Percentiles rank a stretch among this genome's conserved stretches.
These are phyloP conservation scores for Tangachromis dhanisi DNA, from an alignment of 2,113 vertebrate species.

Conservation along the genomic window DNA sequence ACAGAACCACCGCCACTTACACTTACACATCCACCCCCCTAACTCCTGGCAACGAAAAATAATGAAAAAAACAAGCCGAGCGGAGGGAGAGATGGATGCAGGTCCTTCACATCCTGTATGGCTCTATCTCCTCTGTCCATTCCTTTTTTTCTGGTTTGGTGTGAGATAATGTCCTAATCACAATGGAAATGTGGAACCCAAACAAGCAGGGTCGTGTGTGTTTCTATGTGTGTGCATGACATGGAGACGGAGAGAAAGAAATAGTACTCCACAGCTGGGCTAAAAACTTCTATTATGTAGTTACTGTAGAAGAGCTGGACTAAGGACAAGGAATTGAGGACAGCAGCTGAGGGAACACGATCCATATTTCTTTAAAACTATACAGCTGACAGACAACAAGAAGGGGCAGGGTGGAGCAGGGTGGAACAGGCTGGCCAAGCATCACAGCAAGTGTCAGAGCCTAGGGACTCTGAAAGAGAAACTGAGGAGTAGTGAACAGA, in stretches of 20 bases:
- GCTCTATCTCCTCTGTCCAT: neutral
- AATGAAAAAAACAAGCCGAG: conserved; percentile 13
- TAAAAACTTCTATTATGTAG: neutral
- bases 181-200: neutral
- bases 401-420: conserved; percentile 26
- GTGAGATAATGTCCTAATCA: neutral
- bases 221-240: neutral
- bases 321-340: neutral
- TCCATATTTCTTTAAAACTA: conserved; percentile 8
- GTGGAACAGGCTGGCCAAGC: conserved; percentile 63
- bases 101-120: neutral
- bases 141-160: neutral
- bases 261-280: neutral
- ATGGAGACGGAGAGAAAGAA: neutral
- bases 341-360: neutral
- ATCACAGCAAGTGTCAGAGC: conserved; percentile 72
- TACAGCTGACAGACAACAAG: conserved; percentile 1
- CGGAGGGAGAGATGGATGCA: neutral
- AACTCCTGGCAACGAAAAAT: conserved; percentile 11
- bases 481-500: neutral
- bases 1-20: neutral
- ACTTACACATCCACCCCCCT: neutral
- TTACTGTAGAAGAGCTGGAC: neutral
- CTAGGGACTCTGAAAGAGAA: neutral
- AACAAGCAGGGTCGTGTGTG: neutral